Conservation (phyloP, 2,888 invertebrate species). For the Nephrotoma appendiculata region DNA sequence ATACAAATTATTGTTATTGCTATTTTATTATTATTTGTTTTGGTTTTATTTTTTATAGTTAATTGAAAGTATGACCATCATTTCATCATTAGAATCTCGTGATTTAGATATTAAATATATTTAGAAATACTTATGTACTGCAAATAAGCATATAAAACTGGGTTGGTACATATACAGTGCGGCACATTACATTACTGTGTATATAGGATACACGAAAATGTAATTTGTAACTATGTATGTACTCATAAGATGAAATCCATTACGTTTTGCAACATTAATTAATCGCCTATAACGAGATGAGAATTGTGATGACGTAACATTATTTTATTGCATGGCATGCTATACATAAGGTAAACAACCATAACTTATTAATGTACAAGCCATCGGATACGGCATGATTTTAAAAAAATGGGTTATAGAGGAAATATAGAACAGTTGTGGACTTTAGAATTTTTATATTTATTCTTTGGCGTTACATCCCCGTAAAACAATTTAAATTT, state of each 20-base stretch:
- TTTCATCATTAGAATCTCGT: neutral
- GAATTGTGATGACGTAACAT: neutral
- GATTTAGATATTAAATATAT: neutral
- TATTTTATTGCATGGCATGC: too few relatives aligned
- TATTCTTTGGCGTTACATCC: too few relatives aligned
- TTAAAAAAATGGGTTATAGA: too few relatives aligned
- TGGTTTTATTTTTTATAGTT: neutral
- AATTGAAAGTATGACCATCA: neutral
- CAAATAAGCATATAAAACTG: neutral
- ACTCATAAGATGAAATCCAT: too few relatives aligned
- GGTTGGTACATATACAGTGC: neutral
- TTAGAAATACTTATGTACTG: neutral
- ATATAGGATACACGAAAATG: neutral
- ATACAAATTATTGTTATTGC: neutral
- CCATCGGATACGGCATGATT: too few relatives aligned
- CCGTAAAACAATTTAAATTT: too few relatives aligned
- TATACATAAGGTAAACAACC: too few relatives aligned
- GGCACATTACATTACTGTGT: neutral
- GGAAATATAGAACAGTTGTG: too few relatives aligned
- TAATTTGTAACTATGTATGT: too few relatives aligned
- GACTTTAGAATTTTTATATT: too few relatives aligned
- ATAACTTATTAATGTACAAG: too few relatives aligned
- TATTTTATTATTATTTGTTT: neutral
- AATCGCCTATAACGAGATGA: neutral
- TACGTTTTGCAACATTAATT: neutral